Percentiles rank a stretch among this genome's conserved stretches.
These are phyloP conservation scores for Papilio elwesi DNA, from an alignment of 2,888 invertebrate genomes.

Conservation along the genomic window DNA sequence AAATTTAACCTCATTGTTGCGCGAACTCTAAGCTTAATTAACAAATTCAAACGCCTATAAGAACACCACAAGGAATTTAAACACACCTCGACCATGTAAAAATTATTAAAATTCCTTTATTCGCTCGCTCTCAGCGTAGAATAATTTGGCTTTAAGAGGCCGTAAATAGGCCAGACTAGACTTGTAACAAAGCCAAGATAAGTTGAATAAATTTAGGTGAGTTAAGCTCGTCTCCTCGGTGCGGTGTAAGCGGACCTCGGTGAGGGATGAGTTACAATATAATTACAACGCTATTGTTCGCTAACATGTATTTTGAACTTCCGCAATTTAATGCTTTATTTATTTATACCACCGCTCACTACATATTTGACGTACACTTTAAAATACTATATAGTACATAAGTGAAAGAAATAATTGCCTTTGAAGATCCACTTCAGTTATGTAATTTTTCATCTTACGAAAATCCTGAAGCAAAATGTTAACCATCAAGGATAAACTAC, in stretches of 20 bases:
- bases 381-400: no score
- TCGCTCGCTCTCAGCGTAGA: background rate
- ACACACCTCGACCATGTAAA: background rate
- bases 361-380: background rate
- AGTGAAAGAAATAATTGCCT: no score
- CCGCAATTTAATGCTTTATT: constrained; percentile 21
- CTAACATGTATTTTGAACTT: constrained; percentile 17
- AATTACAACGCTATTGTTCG: constrained; percentile 26
- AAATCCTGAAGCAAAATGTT: no score
- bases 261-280: constrained; percentile 25
- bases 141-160: constrained; percentile 33
- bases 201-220: constrained; percentile 36
- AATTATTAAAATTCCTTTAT: constrained; percentile 22
- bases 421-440: no score
- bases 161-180: constrained; percentile 36
- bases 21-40: background rate
- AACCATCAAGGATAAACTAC: no score
- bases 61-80: background rate
- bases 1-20: background rate
- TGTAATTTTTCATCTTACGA: no score
- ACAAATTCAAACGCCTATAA: background rate
- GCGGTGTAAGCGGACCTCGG: constrained; percentile 7
- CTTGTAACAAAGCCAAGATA: constrained; percentile 40
- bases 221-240: constrained; percentile 30
- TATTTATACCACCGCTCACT: background rate